phyloP scores from a whole-genome alignment of 2,797 vertebrate species.

The Coccyzus lansbergi region DNA sequence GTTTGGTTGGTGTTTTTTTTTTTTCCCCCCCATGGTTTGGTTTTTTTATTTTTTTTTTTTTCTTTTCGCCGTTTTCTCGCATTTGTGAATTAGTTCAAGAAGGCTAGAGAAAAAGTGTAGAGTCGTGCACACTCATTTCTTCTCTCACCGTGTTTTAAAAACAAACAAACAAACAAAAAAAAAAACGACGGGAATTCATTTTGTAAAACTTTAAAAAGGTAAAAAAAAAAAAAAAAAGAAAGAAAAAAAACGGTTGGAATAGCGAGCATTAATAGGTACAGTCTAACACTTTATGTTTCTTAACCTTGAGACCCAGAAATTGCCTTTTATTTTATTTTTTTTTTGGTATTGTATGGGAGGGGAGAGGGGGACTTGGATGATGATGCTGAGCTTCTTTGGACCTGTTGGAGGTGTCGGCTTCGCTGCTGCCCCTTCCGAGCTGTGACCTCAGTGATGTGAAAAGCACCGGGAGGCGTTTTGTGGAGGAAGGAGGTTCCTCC shows the following conservation, averaged over 20 bases:
- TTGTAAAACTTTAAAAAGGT: slow-evolving; percentile 81
- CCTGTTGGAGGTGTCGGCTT: slow-evolving; percentile 30
- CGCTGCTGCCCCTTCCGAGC: slow-evolving; percentile 31
- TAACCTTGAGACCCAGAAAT: slow-evolving; percentile 78
- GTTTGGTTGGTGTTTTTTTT: slow-evolving; percentile 31
- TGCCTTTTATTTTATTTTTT: slow-evolving; percentile 4
- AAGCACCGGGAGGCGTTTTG: not conserved
- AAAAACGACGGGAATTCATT: slow-evolving; percentile 83
- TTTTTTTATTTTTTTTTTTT: slow-evolving; percentile 8
- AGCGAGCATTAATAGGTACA: slow-evolving; percentile 81
- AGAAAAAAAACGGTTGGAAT: slow-evolving; percentile 80
- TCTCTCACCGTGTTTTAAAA: slow-evolving; percentile 79
- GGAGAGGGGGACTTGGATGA: not conserved
- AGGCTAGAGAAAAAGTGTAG: slow-evolving; percentile 91
- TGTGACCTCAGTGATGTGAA: slow-evolving; percentile 74
- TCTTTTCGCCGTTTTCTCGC: slow-evolving; percentile 72
- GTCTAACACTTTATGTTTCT: slow-evolving; percentile 79
- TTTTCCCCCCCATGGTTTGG: no score
- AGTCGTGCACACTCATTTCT: slow-evolving; percentile 88
- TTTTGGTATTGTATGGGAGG: slow-evolving; percentile 4
- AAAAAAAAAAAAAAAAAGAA: slow-evolving; percentile 76
- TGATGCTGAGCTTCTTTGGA: slow-evolving; percentile 29
- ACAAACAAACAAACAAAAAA: no score
- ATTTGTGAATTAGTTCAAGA: slow-evolving; percentile 92
- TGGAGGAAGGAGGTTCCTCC: not conserved